These are phyloP conservation scores for Marisa cornuarietis DNA, from an alignment of 1,140 invertebrate genomes.

Conservation along the genomic window DNA sequence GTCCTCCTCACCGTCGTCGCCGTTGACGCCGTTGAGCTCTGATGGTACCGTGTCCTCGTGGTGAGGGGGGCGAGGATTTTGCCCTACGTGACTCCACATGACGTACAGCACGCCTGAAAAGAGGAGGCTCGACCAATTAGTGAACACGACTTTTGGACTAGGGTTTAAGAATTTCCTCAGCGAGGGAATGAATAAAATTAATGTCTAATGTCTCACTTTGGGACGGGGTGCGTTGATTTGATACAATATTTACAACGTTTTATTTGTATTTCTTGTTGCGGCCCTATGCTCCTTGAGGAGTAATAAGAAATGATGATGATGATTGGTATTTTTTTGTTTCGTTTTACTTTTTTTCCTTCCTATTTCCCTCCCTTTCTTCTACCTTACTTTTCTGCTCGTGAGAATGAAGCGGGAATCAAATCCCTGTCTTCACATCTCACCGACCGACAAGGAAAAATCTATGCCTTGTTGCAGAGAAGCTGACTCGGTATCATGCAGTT, in stretches of 20 bases:
- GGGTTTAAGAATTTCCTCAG: no score
- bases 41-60: constrained; percentile 6
- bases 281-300: no score
- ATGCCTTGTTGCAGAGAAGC: no score
- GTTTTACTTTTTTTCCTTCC: not conserved
- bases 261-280: not conserved
- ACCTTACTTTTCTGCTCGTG: no score
- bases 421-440: no score
- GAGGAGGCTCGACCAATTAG: not conserved
- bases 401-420: no score
- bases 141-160: not conserved
- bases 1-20: constrained; percentile 23
- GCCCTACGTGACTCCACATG: constrained; percentile 52
- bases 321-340: not conserved
- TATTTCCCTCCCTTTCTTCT: not conserved
- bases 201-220: no score
- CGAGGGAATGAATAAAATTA: no score
- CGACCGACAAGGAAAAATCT: no score
- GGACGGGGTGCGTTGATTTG: no score
- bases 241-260: not conserved
- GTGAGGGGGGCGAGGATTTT: not conserved
- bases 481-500: no score
- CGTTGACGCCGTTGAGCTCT: not conserved
- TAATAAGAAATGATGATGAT: no score
- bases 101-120: constrained; percentile 46